A percentile compares a stretch with the other conserved stretches of the same genome.
phyloP scores from a whole-genome alignment of 2,113 vertebrate genomes.

The Chionomys nivalis region DNA sequence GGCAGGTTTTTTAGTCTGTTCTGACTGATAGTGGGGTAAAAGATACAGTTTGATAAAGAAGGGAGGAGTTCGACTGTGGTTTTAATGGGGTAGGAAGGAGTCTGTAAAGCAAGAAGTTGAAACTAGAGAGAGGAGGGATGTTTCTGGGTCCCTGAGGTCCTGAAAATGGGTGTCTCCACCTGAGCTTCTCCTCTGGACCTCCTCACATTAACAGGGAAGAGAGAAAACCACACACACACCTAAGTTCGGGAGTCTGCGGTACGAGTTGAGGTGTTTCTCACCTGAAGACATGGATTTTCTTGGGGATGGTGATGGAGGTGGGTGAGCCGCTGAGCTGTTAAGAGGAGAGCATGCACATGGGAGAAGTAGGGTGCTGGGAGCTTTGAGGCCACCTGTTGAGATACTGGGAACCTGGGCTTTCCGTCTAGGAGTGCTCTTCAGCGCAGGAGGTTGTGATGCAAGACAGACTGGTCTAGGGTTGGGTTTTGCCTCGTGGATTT shows the following conservation, averaged over 20 bases:
- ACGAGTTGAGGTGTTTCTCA: neutral
- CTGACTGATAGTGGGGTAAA: neutral
- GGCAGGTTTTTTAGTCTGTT: neutral
- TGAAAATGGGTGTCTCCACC: neutral
- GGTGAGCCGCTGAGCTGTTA: neutral
- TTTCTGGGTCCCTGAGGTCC: no score
- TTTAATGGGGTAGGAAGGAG: neutral
- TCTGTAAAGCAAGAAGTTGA: neutral
- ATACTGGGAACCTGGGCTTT: neutral
- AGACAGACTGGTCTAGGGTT: neutral
- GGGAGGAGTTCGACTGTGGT: neutral
- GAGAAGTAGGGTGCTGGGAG: neutral
- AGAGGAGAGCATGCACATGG: fast-evolving
- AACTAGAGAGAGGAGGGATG: neutral
- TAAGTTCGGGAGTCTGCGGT: no score
- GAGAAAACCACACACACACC: no score
- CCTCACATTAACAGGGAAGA: neutral
- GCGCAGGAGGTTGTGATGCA: neutral
- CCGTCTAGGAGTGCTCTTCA: neutral
- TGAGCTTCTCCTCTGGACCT: neutral
- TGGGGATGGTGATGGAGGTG: neutral
- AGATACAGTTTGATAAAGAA: neutral
- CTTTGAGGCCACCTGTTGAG: fast-evolving
- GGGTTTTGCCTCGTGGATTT: neutral
- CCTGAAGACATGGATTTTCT: neutral